A percentile compares a stretch with the other conserved stretches of the same genome.
These are phyloP conservation scores for Zaprionus inermis DNA, from an alignment of 1,140 invertebrate genomes.

Conservation along the genomic window DNA sequence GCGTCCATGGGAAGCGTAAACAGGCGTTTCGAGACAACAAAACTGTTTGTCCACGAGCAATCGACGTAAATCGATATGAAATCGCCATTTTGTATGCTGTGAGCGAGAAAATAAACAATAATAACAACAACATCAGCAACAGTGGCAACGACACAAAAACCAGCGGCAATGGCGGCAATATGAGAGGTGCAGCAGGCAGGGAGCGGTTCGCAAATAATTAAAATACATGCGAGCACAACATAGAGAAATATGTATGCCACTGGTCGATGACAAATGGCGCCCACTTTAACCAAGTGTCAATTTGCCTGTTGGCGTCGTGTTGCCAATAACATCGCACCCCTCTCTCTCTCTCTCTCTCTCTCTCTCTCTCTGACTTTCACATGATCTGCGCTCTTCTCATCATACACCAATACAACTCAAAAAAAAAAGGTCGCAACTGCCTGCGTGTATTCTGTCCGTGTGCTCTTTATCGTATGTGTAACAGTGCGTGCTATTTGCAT, in stretches of 20 bases:
- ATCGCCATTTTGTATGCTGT: conserved; percentile 83
- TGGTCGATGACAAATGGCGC: conserved; percentile 73
- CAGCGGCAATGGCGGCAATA: conserved; percentile 4
- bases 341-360: neutral
- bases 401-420: conserved; percentile 14
- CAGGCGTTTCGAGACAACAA: conserved; percentile 81
- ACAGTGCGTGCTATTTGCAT: conserved; percentile 58
- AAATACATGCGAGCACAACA: conserved; percentile 50
- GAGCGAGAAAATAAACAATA: conserved; percentile 31
- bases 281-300: conserved; percentile 77
- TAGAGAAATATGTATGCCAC: conserved; percentile 67
- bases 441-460: conserved; percentile 9
- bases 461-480: conserved; percentile 25
- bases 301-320: conserved; percentile 64
- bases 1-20: conserved; percentile 77
- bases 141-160: neutral
- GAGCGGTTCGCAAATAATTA: conserved; percentile 66
- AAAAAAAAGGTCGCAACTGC: neutral
- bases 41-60: conserved; percentile 83
- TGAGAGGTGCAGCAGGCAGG: conserved; percentile 21
- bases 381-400: conserved; percentile 50
- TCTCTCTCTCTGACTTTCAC: neutral
- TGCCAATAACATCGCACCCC: conserved; percentile 10
- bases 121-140: conserved; percentile 29
- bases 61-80: conserved; percentile 84